Percentiles rank a stretch among this genome's conserved stretches.
These are phyloP conservation scores for Brachyrhaphis roseni DNA, from an alignment of 2,797 vertebrate genomes.

Conservation along the genomic window DNA sequence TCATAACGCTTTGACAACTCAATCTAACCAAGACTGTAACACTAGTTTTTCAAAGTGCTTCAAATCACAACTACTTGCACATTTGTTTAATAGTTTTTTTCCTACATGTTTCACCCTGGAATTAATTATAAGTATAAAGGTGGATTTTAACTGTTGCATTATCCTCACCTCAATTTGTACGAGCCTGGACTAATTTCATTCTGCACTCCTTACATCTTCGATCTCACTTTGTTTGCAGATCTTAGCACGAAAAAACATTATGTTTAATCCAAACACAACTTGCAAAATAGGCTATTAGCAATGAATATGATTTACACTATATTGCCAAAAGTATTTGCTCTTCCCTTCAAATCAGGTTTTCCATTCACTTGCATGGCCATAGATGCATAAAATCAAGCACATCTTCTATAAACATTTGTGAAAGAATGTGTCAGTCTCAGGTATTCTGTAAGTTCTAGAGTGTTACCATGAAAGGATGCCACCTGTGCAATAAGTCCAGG, in stretches of 20 bases:
- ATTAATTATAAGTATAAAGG: neutral
- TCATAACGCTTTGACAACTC: neutral
- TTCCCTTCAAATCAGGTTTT: neutral
- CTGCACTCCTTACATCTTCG: neutral
- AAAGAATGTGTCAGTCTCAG: neutral
- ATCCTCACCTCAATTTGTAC: neutral
- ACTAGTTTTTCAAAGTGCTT: neutral
- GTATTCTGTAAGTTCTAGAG: neutral
- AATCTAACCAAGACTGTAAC: neutral
- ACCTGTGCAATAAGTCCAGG: neutral
- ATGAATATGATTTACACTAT: neutral
- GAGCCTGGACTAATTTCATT: neutral
- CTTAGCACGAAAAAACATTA: neutral
- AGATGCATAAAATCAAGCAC: too few relatives aligned
- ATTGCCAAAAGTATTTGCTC: neutral
- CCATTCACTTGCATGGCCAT: neutral
- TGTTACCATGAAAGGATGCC: neutral
- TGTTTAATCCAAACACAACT: neutral
- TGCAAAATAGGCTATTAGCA: neutral
- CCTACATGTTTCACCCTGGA: neutral
- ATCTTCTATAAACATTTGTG: neutral
- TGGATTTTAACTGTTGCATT: neutral
- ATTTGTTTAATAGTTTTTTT: neutral
- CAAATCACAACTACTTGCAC: neutral
- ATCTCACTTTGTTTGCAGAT: neutral